These are phyloP conservation scores for Anser brachyrhynchus DNA, from an alignment of 2,113 vertebrate genomes.

Conservation along the genomic window DNA sequence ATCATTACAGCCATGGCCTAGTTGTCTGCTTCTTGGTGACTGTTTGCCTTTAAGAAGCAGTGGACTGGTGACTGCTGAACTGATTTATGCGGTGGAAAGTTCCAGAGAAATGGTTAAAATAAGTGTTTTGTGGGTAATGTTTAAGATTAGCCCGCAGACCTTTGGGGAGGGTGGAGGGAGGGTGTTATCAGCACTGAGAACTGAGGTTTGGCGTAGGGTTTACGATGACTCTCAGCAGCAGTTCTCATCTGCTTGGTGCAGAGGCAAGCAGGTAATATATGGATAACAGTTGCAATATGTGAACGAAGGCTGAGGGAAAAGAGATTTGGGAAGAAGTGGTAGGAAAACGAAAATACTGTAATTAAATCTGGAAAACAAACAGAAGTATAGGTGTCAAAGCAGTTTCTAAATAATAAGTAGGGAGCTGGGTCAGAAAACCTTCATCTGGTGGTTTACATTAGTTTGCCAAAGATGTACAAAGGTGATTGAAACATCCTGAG, in stretches of 20 bases:
- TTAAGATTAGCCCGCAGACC: not conserved
- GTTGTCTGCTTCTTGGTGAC: not conserved
- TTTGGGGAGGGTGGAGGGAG: not conserved
- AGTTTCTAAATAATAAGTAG: not conserved
- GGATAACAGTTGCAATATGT: not conserved
- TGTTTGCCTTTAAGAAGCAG: not conserved
- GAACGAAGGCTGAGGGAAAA: not conserved
- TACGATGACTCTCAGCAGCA: not conserved
- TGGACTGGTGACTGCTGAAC: not conserved
- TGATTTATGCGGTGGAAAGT: not conserved
- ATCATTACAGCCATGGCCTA: not conserved
- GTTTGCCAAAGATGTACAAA: not conserved
- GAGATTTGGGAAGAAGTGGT: not conserved
- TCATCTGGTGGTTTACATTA: not conserved
- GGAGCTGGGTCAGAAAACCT: not conserved
- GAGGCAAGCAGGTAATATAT: not conserved
- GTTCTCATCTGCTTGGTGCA: not conserved
- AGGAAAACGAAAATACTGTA: not conserved
- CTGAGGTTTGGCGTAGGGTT: not conserved
- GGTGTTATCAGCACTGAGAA: not conserved
- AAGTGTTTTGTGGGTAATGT: not conserved
- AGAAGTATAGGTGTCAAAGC: not conserved
- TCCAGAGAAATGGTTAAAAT: not conserved
- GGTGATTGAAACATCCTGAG: not conserved
- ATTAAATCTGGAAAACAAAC: not conserved